These are phyloP conservation scores for Drosophila kanekoi DNA, from an alignment of 2,888 invertebrate species.

Conservation along the genomic window DNA sequence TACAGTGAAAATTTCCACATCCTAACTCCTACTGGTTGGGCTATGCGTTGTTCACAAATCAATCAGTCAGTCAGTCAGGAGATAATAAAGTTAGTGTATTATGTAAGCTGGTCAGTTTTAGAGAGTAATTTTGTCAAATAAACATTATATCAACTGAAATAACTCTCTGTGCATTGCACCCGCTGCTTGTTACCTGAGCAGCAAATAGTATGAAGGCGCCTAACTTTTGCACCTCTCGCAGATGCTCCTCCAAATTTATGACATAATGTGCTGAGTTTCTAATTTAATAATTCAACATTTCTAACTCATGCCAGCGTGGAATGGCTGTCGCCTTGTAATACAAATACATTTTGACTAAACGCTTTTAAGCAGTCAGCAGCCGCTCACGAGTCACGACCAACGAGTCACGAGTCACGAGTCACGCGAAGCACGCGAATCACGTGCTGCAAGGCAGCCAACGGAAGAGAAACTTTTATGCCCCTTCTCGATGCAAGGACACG, in stretches of 20 bases:
- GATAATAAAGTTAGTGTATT: too few relatives aligned
- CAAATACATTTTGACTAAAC: conserved; percentile 73
- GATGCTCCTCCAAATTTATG: conserved; percentile 37
- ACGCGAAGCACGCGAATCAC: conserved; percentile 1
- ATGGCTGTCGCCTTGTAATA: conserved; percentile 47
- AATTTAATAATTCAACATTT: conserved; percentile 67
- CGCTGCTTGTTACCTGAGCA: too few relatives aligned
- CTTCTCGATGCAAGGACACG: conserved; percentile 4
- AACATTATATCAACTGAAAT: too few relatives aligned
- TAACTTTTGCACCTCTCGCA: not conserved
- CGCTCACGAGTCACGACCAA: conserved; percentile 29
- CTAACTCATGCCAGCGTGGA: not conserved
- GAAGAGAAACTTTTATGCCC: conserved; percentile 35
- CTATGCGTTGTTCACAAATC: too few relatives aligned
- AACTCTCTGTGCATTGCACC: not conserved
- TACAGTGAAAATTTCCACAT: too few relatives aligned
- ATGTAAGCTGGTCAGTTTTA: too few relatives aligned
- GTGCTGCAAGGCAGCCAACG: conserved; percentile 9
- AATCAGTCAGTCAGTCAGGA: too few relatives aligned
- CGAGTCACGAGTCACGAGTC: conserved; percentile 28
- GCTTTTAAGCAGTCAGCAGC: conserved; percentile 60
- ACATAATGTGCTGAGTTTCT: conserved; percentile 41
- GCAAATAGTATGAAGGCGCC: too few relatives aligned
- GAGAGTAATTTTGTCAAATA: too few relatives aligned
- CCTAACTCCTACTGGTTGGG: too few relatives aligned